Percentiles rank a stretch among this genome's conserved stretches.
phyloP scores from a whole-genome alignment of 2,888 invertebrate species.

The Drosophila parthenogenetica region DNA sequence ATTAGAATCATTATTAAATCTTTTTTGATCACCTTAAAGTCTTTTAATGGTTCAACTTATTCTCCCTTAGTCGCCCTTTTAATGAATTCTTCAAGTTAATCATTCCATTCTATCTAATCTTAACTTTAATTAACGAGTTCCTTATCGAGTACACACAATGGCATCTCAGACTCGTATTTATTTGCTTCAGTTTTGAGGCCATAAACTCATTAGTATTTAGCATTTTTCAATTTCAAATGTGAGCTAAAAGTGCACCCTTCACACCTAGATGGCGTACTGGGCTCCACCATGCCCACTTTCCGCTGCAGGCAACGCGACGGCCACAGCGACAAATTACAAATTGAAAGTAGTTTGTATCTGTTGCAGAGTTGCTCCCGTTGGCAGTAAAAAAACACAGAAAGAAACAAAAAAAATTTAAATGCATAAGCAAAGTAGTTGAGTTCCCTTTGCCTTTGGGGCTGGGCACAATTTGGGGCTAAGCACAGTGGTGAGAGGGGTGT shows the following conservation, averaged over 20 bases:
- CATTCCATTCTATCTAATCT: not conserved
- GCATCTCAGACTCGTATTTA: not conserved
- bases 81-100: not conserved
- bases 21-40: no score
- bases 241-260: constrained; percentile 42
- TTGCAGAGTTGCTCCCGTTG: constrained; percentile 34
- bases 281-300: constrained; percentile 8
- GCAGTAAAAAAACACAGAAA: constrained; percentile 38
- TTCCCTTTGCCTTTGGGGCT: constrained; percentile 30
- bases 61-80: not conserved
- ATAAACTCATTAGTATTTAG: constrained; percentile 66
- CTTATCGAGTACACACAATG: not conserved
- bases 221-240: constrained; percentile 61
- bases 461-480: constrained; percentile 46
- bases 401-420: constrained; percentile 66
- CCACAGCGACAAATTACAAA: constrained; percentile 72
- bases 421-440: constrained; percentile 75
- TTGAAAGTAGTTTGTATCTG: constrained; percentile 80
- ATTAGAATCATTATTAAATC: no score
- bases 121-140: no score
- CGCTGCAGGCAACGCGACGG: constrained; percentile 15
- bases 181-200: constrained; percentile 12
- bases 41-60: no score
- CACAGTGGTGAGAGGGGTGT: constrained; percentile 1
- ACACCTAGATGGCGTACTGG: constrained; percentile 46